Conservation (phyloP, 1,140 invertebrate species). For the Euwallacea fornicatus region DNA sequence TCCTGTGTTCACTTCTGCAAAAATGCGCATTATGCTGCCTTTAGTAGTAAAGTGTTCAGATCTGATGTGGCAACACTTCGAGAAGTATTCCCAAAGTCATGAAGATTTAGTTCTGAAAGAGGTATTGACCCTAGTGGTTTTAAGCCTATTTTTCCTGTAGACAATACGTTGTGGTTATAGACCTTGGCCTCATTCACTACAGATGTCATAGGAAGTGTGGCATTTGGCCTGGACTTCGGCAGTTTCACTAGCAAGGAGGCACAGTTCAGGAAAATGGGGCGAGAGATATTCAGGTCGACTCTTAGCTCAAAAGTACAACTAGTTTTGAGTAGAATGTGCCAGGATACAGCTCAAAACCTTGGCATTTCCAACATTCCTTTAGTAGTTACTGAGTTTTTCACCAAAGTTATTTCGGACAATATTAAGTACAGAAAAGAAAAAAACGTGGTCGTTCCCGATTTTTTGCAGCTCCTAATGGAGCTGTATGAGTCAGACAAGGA, state of each 20-base stretch:
- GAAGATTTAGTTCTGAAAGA: slow-evolving; percentile 57
- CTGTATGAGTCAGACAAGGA: slow-evolving; percentile 21
- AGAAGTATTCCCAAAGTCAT: background rate
- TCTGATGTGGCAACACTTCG: slow-evolving; percentile 52
- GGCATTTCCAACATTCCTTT: slow-evolving; percentile 3
- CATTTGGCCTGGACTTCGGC: slow-evolving; percentile 65
- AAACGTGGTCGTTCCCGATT: slow-evolving; percentile 55
- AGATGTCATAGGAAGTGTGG: slow-evolving; percentile 65
- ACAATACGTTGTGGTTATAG: slow-evolving; percentile 19
- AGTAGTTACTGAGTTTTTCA: slow-evolving; percentile 55
- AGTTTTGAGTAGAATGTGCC: slow-evolving; percentile 3
- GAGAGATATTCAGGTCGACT: background rate
- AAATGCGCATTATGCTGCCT: slow-evolving; percentile 57
- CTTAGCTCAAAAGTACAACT: background rate
- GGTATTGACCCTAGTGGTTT: slow-evolving; percentile 4
- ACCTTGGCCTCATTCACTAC: slow-evolving; percentile 62
- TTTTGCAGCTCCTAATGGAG: slow-evolving; percentile 60
- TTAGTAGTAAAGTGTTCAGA: slow-evolving; percentile 32
- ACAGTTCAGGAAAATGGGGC: slow-evolving; percentile 54
- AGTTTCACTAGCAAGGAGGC: slow-evolving; percentile 58
- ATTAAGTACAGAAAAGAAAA: slow-evolving; percentile 55
- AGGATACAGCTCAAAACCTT: slow-evolving; percentile 8
- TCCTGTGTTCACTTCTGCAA: slow-evolving; percentile 58
- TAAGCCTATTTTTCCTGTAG: background rate
- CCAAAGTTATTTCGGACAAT: slow-evolving; percentile 52